phyloP scores from a whole-genome alignment of 2,888 invertebrate species.

The Tromatobia lineatoria region DNA sequence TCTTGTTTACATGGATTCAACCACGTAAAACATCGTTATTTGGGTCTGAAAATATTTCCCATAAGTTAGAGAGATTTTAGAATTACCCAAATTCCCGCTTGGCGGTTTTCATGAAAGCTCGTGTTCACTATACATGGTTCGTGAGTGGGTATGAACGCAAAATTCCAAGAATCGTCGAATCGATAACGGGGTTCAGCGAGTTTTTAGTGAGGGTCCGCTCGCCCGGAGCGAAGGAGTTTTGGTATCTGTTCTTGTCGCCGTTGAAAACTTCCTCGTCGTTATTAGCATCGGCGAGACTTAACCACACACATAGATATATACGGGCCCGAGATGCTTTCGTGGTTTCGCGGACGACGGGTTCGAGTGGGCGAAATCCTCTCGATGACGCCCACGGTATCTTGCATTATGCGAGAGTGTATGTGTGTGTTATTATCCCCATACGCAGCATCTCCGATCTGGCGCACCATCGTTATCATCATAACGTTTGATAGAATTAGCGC shows the following conservation, averaged over 20 bases:
- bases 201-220: background rate
- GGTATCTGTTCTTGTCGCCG: background rate
- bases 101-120: conserved; percentile 4
- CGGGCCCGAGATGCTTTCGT: conserved; percentile 38
- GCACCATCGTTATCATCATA: conserved; percentile 18
- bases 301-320: background rate
- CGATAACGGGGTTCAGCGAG: conserved; percentile 21
- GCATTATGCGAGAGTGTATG: background rate
- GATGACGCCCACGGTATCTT: conserved; percentile 24
- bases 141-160: background rate
- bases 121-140: background rate
- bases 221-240: background rate
- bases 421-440: conserved; percentile 24
- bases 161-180: conserved; percentile 19
- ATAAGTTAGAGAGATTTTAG: background rate
- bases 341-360: conserved; percentile 10
- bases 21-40: too few relatives aligned
- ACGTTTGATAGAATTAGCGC: background rate
- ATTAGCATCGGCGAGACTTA: conserved; percentile 30
- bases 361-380: conserved; percentile 29
- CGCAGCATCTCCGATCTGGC: background rate
- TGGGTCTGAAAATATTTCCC: background rate
- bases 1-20: too few relatives aligned
- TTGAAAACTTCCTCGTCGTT: conserved; percentile 32
- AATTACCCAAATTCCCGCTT: background rate